Evolutionary conservation across 2,113 vertebrate species (phyloP), one percentile per base, ranked within the genome.

Genomic region (Aplodontia rufa): DNA sequence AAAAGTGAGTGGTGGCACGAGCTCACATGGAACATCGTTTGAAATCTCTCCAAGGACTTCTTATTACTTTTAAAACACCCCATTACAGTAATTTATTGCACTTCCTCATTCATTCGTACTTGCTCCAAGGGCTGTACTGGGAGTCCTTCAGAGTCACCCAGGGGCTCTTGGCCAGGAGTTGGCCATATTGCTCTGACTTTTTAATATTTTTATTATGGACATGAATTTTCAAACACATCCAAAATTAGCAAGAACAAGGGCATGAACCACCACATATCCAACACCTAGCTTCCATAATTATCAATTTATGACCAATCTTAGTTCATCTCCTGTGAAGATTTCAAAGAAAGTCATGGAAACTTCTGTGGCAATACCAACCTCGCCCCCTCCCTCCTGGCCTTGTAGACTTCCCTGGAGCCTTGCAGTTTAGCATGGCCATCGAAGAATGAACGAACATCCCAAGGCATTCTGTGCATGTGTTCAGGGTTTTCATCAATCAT

Each of bases 1-100:
- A 84, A 95, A 92, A 94, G 78, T 78, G 78, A 96, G 84, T 37
- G 28, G 49, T 87, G 53, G 35, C 62, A 74, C 26, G 58, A 13
- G 58, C n/a, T 92, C 24, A 11, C 1, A 28, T 86, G 62, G 76
- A 95, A 74, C 84, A 71, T 80, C n/a, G 35, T 91, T 94, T 95
- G 93, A 87, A 80, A 91, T 83, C 58, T 96, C 79, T 80, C 89
- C 37, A 83, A 89, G 55, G 69, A 88, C 45, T 64, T 92, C 45
- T 64, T 60, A 74, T 82, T 91, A 72, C 74, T 95, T 94, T 86
- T 42, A 91, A 97, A 92, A 94, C n/a, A 49, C 13, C 37, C 55
- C 40, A 64, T 85, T 85, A 68, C 60, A 84, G 26, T 86, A 62
- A 94, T 82, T 88, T 83, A 91, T 76, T 8, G 0, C 74, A 78